Conservation (phyloP, 2,797 vertebrate genomes). For the Chelidonichthys spinosus region DNA sequence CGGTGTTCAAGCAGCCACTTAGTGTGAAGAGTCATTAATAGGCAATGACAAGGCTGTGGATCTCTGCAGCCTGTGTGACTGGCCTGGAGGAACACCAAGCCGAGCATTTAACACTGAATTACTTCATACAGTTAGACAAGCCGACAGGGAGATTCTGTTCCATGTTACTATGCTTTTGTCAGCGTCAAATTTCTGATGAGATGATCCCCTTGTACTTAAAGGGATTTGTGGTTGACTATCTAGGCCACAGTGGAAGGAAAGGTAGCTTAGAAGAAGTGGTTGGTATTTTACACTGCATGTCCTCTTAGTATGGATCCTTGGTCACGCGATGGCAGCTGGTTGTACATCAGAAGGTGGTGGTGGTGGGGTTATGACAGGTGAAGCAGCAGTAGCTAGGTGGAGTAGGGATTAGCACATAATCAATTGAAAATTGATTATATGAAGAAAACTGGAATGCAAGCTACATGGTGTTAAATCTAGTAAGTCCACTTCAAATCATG, state of each 20-base stretch:
- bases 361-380: neutral
- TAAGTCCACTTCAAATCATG: neutral
- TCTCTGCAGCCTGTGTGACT: conserved; percentile 46
- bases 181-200: conserved; percentile 37
- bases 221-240: conserved; percentile 15
- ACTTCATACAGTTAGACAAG: conserved; percentile 47
- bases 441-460: neutral
- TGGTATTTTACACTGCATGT: neutral
- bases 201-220: conserved; percentile 32
- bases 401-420: neutral
- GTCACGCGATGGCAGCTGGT: neutral
- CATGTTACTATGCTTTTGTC: conserved; percentile 48
- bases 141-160: conserved; percentile 51
- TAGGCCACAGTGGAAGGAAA: neutral
- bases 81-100: conserved; percentile 63
- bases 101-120: conserved; percentile 43
- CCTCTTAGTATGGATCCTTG: neutral
- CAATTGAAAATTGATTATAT: conserved; percentile 2
- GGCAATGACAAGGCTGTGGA: conserved; percentile 67
- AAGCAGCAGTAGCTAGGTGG: neutral
- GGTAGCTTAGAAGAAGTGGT: neutral
- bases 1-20: conserved; percentile 57
- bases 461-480: neutral
- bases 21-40: conserved; percentile 70
- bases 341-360: neutral